Evolutionary conservation across 2,888 invertebrate genomes (phyloP), one percentile per base, ranked within the genome.

Genomic region (Drosophila nigricruria): DNA sequence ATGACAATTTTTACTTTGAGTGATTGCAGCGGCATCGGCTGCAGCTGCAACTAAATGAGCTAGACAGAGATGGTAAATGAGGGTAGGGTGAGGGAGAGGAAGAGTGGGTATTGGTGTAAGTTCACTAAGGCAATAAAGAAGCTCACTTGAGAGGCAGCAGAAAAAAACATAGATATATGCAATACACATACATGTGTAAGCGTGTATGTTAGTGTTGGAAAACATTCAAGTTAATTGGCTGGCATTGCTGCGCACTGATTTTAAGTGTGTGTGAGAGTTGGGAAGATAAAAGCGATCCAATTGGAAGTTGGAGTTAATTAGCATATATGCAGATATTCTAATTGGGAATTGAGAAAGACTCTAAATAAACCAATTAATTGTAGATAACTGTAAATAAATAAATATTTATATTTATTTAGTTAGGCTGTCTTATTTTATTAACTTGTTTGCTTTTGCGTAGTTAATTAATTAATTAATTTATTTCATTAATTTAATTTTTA

Each of bases 1-100:
- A 77, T 71, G 84, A 77, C 87, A 84, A 79, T 81, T 87, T 81
- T 69, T 75, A 81, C 87, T 87, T 75, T 87, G 84, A 84, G 75
- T 79, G 87, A 84, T 84, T 86, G 87, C 70, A 70, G 65, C 49
- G 18, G 57, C 61, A 53, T 50, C 60, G 60, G 49, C 69, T 66
- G 54, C 53, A 50, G 38, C 36, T 30, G 34, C 14, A 54, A 27
- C 23, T 18, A 43, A 38, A 8, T 38, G 23, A 56, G 18, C 6
- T 25, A 32, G 38, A 25, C 20, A 45, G 58, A 9, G 34, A 52
- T 20, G 23, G 50, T 1, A 23, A 23, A 0, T 12, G 18, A 5
- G 23, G 9, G 38, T 1, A 14, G 5, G 14, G 0, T 12, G 32
- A 4, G 18, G 16, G 30, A 6, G n/a, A 9, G 40, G 18, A 10